These are phyloP conservation scores for Battus philenor DNA, from an alignment of 1,140 invertebrate genomes.

Conservation along the genomic window DNA sequence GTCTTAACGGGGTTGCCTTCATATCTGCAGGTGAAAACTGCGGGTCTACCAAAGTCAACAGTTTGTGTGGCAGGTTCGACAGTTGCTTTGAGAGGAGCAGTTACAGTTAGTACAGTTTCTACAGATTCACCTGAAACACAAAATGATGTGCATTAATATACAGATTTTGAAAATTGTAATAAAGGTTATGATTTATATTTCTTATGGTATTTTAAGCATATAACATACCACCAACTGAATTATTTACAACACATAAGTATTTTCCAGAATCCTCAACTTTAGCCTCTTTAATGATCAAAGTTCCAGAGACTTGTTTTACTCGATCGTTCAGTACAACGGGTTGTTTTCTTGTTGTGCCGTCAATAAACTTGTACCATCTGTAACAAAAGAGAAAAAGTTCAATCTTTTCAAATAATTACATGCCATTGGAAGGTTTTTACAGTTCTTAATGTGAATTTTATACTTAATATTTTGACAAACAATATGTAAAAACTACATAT, in stretches of 20 bases:
- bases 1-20: slow-evolving; percentile 93
- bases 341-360: slow-evolving; percentile 88
- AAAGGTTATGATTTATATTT: too few species aligned
- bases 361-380: slow-evolving; percentile 96
- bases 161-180: too few species aligned
- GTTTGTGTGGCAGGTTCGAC: slow-evolving; percentile 94
- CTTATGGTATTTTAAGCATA: neutral
- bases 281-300: slow-evolving; percentile 92
- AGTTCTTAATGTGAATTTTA: neutral
- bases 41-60: slow-evolving; percentile 93
- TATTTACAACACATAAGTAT: slow-evolving; percentile 95
- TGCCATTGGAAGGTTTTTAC: neutral
- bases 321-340: slow-evolving; percentile 90
- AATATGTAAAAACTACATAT: too few species aligned
- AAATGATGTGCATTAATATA: too few species aligned
- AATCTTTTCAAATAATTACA: slow-evolving; percentile 16
- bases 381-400: slow-evolving; percentile 74
- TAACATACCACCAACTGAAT: slow-evolving; percentile 86
- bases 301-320: slow-evolving; percentile 95
- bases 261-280: slow-evolving; percentile 94
- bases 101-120: slow-evolving; percentile 94
- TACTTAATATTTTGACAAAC: too few species aligned
- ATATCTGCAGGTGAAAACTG: slow-evolving; percentile 92
- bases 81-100: slow-evolving; percentile 89
- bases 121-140: slow-evolving; percentile 84